A percentile compares a stretch with the other conserved stretches of the same genome.
Conservation (phyloP, 2,113 vertebrate species). For the Cisticola juncidis region DNA sequence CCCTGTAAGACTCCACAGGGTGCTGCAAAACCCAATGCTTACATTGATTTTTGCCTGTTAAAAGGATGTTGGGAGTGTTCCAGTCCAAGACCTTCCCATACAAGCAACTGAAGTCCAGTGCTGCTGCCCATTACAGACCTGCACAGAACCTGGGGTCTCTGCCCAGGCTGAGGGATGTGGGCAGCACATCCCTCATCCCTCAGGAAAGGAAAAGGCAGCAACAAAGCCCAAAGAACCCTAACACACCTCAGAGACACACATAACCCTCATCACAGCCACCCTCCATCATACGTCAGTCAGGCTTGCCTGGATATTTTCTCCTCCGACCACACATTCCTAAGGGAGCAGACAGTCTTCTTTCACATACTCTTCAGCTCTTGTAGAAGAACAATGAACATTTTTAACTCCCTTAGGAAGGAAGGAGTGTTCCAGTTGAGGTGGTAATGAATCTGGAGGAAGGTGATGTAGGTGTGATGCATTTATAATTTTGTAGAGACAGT, state of each 20-base stretch:
- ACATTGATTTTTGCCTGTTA: not conserved
- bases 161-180: not conserved
- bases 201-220: not conserved
- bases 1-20: not conserved
- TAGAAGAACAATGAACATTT: not conserved
- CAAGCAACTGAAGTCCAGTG: accelerated
- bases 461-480: not conserved
- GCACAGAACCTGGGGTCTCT: not conserved
- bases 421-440: not conserved
- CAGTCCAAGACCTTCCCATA: not conserved
- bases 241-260: not conserved
- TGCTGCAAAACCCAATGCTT: not conserved
- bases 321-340: not conserved
- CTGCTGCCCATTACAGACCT: not conserved
- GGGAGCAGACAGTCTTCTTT: not conserved
- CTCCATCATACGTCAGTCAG: not conserved
- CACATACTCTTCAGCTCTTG: not conserved
- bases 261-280: not conserved
- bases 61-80: not conserved
- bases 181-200: no score
- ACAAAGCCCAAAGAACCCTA: not conserved
- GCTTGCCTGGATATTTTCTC: accelerated
- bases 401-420: not conserved
- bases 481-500: not conserved
- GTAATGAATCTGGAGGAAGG: not conserved